Evolutionary conservation across 2,888 invertebrate species (phyloP), one percentile per base, ranked within the genome.

Genomic region (Tetramorium bicarinatum): DNA sequence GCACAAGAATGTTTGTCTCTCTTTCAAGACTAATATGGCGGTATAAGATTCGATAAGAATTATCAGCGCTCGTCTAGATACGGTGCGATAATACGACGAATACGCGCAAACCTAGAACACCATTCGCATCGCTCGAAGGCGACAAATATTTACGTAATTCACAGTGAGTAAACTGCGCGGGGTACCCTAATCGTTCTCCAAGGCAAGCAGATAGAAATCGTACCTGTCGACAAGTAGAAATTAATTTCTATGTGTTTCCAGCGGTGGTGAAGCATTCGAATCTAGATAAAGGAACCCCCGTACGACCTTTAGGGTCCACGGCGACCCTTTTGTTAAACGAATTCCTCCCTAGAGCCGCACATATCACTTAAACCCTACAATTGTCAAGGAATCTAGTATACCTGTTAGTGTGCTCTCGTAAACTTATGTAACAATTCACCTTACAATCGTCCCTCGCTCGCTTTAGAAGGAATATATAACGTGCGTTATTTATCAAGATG

Each of bases 261-360:
- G 29, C 62, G 56, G 56, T 62, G 41, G 84, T 76, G 49, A 86
- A 69, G 79, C 85, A 90, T 89, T 89, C 89, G 87, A 66, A 90
- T 90, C 89, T 82, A 87, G 90, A 90, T 90, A 90, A 90, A 88
- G 52, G 84, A 61, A 85, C 83, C 84, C 85, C 83, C 66, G 80
- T 15, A 56, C 86, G 81, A 90, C 85, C 84, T 89, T 84, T 66
- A 71, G 87, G 90, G 85, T 83, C 85, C 80, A 62, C 47, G 41
- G 85, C 87, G 90, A 88, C 89, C 89, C 89, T 90, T 90, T 87
- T 85, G 89, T 85, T 74, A 62, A 86, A 83, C 84, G 87, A 87
- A 88, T 86, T 86, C 83, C 89, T 76, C 86, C 89, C 89, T 56
- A 75, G 85, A 83, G 89, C 62, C 79, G 83, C 84, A 85, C 88